These are phyloP conservation scores for Nephila pilipes DNA, from an alignment of 1,140 invertebrate genomes.

Conservation along the genomic window DNA sequence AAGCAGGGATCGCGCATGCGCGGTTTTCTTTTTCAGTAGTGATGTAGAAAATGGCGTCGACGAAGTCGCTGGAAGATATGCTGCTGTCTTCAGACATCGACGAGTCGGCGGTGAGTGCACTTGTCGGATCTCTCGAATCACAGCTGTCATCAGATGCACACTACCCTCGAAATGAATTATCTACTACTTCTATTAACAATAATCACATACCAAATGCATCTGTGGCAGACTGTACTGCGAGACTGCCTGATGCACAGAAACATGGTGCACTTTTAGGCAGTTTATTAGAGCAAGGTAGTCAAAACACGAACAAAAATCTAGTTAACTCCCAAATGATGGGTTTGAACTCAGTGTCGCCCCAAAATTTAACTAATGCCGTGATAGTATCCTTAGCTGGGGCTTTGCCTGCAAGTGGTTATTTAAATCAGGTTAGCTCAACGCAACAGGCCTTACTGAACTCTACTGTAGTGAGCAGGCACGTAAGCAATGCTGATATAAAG, in stretches of 20 bases:
- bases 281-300: conserved; percentile 73
- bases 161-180: conserved; percentile 78
- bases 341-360: conserved; percentile 36
- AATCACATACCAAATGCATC: conserved; percentile 72
- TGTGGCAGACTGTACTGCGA: conserved; percentile 67
- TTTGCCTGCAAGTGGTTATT: conserved; percentile 76
- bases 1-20: conserved; percentile 63
- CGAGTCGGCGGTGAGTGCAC: conserved; percentile 92
- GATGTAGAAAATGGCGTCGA: conserved; percentile 93
- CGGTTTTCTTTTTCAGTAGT: conserved; percentile 75
- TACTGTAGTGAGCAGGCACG: conserved; percentile 55
- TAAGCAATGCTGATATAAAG: conserved; percentile 68
- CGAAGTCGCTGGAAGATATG: conserved; percentile 95
- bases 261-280: conserved; percentile 76
- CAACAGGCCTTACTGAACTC: conserved; percentile 59
- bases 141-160: conserved; percentile 87
- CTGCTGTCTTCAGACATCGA: conserved; percentile 94
- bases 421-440: conserved; percentile 73
- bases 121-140: conserved; percentile 92
- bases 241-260: conserved; percentile 68
- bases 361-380: conserved; percentile 69
- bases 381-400: conserved; percentile 76
- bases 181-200: conserved; percentile 55
- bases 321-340: conserved; percentile 56
- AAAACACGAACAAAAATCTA: conserved; percentile 68